These are phyloP conservation scores for Eupithecia inturbata DNA, from an alignment of 2,888 invertebrate genomes.

Conservation along the genomic window DNA sequence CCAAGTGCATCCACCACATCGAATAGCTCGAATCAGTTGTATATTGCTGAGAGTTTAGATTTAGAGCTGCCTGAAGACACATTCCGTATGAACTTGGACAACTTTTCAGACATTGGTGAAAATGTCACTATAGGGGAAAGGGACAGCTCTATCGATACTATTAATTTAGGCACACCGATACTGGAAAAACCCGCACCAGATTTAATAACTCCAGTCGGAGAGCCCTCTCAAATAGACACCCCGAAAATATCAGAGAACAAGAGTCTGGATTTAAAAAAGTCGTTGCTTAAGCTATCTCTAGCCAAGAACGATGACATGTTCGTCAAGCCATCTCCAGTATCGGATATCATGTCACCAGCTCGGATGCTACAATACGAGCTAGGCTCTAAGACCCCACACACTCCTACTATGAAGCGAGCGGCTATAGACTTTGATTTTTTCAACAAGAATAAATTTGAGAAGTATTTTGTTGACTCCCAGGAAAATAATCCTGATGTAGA, in stretches of 20 bases:
- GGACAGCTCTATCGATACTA: conserved; percentile 58
- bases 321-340: conserved; percentile 71
- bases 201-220: conserved; percentile 45
- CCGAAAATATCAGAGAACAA: conserved; percentile 53
- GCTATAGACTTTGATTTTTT: conserved; percentile 76
- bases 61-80: conserved; percentile 72
- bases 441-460: conserved; percentile 67
- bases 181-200: conserved; percentile 42
- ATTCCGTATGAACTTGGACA: conserved; percentile 74
- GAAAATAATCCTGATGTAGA: conserved; percentile 38
- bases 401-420: conserved; percentile 79
- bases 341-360: conserved; percentile 76
- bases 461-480: conserved; percentile 59
- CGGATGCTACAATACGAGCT: conserved; percentile 78
- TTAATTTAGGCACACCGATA: conserved; percentile 50
- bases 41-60: conserved; percentile 66
- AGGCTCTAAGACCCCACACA: conserved; percentile 58
- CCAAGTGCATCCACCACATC: conserved; percentile 52
- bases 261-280: conserved; percentile 47
- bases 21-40: conserved; percentile 65
- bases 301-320: conserved; percentile 67
- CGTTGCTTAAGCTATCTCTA: conserved; percentile 66
- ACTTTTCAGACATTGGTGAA: conserved; percentile 71
- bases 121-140: conserved; percentile 72
- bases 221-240: conserved; percentile 59